Evolutionary conservation across 92 coral and sea anemone genomes (phyloP).

Genomic region (Bergia puertoricense): DNA sequence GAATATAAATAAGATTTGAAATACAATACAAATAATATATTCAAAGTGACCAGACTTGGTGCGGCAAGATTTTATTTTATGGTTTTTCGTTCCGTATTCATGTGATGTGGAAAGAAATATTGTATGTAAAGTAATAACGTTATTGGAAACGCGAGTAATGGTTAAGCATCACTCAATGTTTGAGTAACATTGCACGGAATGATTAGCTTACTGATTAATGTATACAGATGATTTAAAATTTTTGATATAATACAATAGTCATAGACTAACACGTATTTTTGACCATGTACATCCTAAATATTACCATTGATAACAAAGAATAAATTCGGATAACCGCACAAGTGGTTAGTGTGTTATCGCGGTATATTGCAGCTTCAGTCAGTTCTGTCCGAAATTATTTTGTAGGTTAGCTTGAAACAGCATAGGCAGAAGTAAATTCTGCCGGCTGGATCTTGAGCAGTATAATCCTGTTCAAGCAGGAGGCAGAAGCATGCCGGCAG

Average conservation of each 20-base stretch:
- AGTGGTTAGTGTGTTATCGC: not conserved
- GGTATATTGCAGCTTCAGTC: no score
- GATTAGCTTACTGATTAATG: not conserved
- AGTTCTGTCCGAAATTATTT: no score
- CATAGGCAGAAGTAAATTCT: no score
- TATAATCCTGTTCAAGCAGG: no score
- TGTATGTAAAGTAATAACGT: conserved; percentile 19
- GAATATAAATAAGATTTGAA: conserved; percentile 21
- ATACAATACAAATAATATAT: conserved; percentile 27
- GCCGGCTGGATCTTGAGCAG: no score
- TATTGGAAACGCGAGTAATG: not conserved
- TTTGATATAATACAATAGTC: not conserved
- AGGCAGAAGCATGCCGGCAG: no score
- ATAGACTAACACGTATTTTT: not conserved
- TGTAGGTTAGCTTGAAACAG: no score
- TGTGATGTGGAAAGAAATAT: conserved; percentile 19
- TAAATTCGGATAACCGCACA: not conserved
- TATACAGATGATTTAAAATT: not conserved
- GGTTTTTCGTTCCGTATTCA: not conserved
- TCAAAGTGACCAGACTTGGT: not conserved
- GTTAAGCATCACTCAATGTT: not conserved
- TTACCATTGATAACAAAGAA: not conserved
- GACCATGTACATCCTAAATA: conserved; percentile 17
- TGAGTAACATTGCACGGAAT: not conserved
- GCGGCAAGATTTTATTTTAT: not conserved